Conservation (phyloP, 1,140 invertebrate species). For the Phymorhynchus buccinoides region DNA sequence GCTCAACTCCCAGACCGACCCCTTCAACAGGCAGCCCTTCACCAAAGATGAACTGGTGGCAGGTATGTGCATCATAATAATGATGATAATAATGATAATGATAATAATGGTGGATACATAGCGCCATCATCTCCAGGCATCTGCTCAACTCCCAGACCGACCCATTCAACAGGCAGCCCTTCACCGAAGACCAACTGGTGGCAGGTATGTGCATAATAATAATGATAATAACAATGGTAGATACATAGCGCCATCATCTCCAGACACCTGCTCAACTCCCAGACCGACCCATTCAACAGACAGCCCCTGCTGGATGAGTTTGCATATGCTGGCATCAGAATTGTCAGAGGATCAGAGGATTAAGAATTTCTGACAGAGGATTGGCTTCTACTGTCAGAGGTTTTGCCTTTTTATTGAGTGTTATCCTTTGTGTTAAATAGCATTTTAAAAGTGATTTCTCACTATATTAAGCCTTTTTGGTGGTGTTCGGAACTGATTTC, state of each 20-base stretch:
- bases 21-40: conserved; percentile 94
- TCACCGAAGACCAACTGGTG: conserved; percentile 89
- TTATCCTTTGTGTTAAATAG: too few species aligned
- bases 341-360: too few species aligned
- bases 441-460: too few species aligned
- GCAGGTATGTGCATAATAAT: conserved; percentile 78
- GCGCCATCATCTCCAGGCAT: conserved; percentile 93
- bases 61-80: conserved; percentile 76
- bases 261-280: conserved; percentile 93
- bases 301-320: conserved; percentile 81
- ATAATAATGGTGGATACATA: too few species aligned
- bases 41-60: conserved; percentile 89
- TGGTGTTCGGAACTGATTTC: too few species aligned
- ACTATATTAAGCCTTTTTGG: too few species aligned
- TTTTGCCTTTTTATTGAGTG: too few species aligned
- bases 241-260: conserved; percentile 97
- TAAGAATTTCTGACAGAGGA: too few species aligned
- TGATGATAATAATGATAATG: too few species aligned
- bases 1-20: conserved; percentile 95
- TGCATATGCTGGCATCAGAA: too few species aligned
- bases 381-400: too few species aligned
- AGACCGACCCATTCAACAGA: conserved; percentile 97
- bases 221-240: too few species aligned
- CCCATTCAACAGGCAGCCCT: conserved; percentile 95
- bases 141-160: conserved; percentile 96